Base-by-base conservation (phyloP, 2,113 vertebrate species). In the Alces alces region DNA sequence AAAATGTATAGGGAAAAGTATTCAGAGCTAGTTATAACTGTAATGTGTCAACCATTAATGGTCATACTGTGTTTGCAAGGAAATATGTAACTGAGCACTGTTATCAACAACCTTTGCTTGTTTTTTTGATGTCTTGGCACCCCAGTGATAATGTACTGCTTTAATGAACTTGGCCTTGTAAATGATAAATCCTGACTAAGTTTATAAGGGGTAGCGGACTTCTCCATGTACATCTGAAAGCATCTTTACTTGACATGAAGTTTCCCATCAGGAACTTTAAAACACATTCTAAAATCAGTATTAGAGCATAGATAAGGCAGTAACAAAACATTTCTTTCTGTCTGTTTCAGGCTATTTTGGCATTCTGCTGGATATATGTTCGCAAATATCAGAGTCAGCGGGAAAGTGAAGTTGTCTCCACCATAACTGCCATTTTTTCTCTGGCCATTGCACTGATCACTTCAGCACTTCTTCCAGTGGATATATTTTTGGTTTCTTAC, bases 401-500 rank as follows among this genome's bases (percentile, higher is more conserved):
- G 85, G 99, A 99, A 98, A 99, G 99, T 55, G 99, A 99, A 98
- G 99, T 99, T 60, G 97, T 99, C 98, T 99, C 99, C 50, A 99
- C 99, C 13, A 99, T 99, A 88, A 99, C 99, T 25, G 99, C 99
- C 45, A 99, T 99, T 98, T 99, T 99, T 98, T 99, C 99, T 0
- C 98, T 99, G 96, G 99, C 99, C 3, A 98, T 99, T 73, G 99
- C 99, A 21, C 99, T 99, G n/a, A 99, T 99, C 98, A 99, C 99
- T 0, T 99, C 99, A 33, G 99, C 99, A 0, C 99, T 99, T 12
- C 98, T 99, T 43, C 99, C 99, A 7, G 99, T 99, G 98, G 99
- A 99, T 96, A 99, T 99, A 98, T 99, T 99, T 97, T 98, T 99
- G 79, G 99, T 99, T 97, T 99, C 99, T 0, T 99, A 99, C 96